These are phyloP conservation scores for Brienomyrus longianalis DNA, from an alignment of 2,113 vertebrate species.

Conservation along the genomic window DNA sequence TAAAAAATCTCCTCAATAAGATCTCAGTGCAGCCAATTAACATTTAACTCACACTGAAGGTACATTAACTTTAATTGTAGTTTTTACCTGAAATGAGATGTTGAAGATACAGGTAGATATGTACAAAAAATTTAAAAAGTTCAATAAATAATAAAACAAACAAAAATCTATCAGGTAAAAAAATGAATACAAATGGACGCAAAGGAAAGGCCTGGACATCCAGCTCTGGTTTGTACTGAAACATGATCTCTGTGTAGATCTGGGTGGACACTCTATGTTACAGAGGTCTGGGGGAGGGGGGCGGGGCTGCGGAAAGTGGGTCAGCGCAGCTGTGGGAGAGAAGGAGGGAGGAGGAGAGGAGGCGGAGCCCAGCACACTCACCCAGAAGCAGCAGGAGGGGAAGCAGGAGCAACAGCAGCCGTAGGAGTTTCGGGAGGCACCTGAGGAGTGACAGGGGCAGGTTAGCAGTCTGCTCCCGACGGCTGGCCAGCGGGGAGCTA, in stretches of 20 bases:
- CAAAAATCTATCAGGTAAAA: neutral
- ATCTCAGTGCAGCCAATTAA: neutral
- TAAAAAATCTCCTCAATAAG: neutral
- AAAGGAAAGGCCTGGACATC: neutral
- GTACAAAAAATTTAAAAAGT: neutral
- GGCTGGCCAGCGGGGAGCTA: too few species aligned
- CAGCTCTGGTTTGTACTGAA: neutral
- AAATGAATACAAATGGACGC: neutral
- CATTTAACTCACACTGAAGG: neutral
- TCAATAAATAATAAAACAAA: neutral
- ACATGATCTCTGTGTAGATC: neutral
- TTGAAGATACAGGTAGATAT: neutral
- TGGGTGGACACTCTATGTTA: neutral
- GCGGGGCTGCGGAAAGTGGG: neutral
- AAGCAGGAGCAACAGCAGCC: constrained; percentile 68
- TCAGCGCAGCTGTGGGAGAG: neutral
- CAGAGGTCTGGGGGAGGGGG: neutral
- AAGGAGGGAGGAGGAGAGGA: neutral
- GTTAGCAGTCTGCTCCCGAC: neutral
- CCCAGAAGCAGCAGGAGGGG: constrained; percentile 76
- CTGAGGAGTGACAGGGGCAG: constrained; percentile 47
- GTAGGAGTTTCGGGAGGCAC: constrained; percentile 76
- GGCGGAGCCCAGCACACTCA: constrained; percentile 47
- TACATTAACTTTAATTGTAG: neutral
- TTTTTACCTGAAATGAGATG: neutral